Conservation (phyloP, 2,888 invertebrate species). For the Melanophora roralis region DNA sequence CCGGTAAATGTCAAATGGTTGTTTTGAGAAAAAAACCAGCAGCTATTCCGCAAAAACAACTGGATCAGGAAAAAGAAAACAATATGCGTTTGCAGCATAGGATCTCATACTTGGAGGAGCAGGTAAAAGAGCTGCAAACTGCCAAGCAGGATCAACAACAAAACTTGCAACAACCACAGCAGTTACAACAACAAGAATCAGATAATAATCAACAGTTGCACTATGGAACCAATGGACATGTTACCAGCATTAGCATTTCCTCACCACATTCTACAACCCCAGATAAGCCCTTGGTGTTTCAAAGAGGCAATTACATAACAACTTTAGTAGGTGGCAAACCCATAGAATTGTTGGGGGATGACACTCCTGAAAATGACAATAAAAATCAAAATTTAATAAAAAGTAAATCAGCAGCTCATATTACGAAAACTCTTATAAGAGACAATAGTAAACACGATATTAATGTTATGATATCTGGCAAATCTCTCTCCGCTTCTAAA, state of each 20-base stretch:
- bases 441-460: slow-evolving; percentile 73
- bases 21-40: slow-evolving; percentile 73
- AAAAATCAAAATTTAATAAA: slow-evolving; percentile 56
- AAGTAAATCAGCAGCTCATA: slow-evolving; percentile 67
- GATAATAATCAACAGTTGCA: slow-evolving; percentile 36
- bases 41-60: slow-evolving; percentile 74
- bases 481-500: slow-evolving; percentile 75
- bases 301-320: slow-evolving; percentile 88
- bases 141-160: slow-evolving; percentile 70
- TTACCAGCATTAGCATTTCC: slow-evolving; percentile 85
- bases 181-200: slow-evolving; percentile 40
- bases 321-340: slow-evolving; percentile 81
- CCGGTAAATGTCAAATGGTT: slow-evolving; percentile 76
- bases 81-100: slow-evolving; percentile 91
- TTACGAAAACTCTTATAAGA: slow-evolving; percentile 76
- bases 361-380: slow-evolving; percentile 47
- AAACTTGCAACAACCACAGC: slow-evolving; percentile 23
- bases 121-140: slow-evolving; percentile 82
- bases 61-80: slow-evolving; percentile 81
- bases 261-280: slow-evolving; percentile 80
- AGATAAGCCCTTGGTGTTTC: slow-evolving; percentile 83
- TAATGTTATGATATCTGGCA: slow-evolving; percentile 68
- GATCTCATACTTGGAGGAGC: slow-evolving; percentile 93
- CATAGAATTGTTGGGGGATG: slow-evolving; percentile 72
- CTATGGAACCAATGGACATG: slow-evolving; percentile 76